phyloP scores from a whole-genome alignment of 2,888 invertebrate species.

The Sesia bembeciformis region DNA sequence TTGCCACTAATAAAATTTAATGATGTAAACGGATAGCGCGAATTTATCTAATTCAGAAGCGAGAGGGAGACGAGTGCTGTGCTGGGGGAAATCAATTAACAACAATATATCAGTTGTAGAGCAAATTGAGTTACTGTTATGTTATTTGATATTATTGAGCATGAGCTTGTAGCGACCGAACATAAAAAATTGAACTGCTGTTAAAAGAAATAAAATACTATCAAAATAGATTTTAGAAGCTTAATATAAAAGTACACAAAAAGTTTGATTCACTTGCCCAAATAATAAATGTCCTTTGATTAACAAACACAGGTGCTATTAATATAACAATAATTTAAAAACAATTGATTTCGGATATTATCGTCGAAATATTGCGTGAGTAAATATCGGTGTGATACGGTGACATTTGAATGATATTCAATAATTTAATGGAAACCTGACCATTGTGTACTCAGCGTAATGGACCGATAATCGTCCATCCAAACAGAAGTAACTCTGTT shows the following conservation, averaged over 20 bases:
- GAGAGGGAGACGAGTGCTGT: conserved; percentile 43
- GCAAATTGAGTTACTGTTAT: conserved; percentile 31
- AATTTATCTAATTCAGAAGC: conserved; percentile 60
- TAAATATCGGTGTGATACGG: conserved; percentile 11
- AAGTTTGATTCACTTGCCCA: too few relatives aligned
- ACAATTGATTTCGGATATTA: conserved; percentile 7
- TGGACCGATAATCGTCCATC: conserved; percentile 70
- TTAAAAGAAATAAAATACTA: not conserved
- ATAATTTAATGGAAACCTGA: conserved; percentile 57
- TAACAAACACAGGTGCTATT: too few relatives aligned
- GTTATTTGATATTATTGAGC: conserved; percentile 43
- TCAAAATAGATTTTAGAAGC: too few relatives aligned
- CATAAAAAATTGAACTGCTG: not conserved
- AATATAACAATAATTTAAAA: not conserved
- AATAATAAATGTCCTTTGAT: too few relatives aligned
- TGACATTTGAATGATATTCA: conserved; percentile 45
- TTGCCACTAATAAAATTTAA: conserved; percentile 71
- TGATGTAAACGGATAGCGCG: conserved; percentile 72
- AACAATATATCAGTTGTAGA: conserved; percentile 50
- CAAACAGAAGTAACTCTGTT: conserved; percentile 70
- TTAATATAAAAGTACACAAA: too few relatives aligned
- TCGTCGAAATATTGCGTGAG: conserved; percentile 11
- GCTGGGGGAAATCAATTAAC: conserved; percentile 58
- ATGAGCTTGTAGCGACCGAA: conserved; percentile 3
- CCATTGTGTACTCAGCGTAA: conserved; percentile 60